phyloP scores from a whole-genome alignment of 2,113 vertebrate species.

The Microtus pennsylvanicus region DNA sequence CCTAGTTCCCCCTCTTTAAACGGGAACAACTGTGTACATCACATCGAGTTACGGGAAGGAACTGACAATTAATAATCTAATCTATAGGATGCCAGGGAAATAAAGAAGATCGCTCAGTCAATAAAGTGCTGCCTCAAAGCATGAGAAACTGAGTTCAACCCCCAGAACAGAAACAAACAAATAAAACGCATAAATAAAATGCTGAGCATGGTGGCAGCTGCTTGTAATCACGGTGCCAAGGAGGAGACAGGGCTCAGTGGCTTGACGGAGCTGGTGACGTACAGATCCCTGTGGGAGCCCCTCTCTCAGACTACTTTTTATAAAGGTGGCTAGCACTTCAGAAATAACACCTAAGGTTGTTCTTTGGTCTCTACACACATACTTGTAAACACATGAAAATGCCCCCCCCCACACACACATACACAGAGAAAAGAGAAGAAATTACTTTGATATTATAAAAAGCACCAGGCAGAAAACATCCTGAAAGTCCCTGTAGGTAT shows the following conservation, averaged over 20 bases:
- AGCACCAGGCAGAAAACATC: background rate
- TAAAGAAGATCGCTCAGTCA: background rate
- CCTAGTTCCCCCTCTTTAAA: background rate
- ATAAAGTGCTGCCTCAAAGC: background rate
- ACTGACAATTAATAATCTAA: constrained; percentile 23
- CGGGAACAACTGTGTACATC: background rate
- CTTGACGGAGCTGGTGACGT: background rate
- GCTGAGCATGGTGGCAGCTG: too few relatives aligned
- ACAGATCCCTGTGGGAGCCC: too few relatives aligned
- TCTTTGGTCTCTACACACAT: background rate
- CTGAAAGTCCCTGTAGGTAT: background rate
- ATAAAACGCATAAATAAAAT: background rate
- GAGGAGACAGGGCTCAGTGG: background rate
- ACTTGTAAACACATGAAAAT: background rate
- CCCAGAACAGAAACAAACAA: background rate
- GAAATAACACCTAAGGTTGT: background rate
- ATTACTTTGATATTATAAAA: background rate
- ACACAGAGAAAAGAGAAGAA: background rate
- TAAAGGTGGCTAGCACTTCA: background rate
- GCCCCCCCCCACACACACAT: background rate
- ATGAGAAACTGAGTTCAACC: background rate
- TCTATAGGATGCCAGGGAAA: background rate
- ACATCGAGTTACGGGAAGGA: background rate
- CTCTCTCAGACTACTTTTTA: background rate
- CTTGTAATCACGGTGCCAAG: background rate